Base-by-base conservation (phyloP, 2,113 vertebrate species). In the Gavia stellata region DNA sequence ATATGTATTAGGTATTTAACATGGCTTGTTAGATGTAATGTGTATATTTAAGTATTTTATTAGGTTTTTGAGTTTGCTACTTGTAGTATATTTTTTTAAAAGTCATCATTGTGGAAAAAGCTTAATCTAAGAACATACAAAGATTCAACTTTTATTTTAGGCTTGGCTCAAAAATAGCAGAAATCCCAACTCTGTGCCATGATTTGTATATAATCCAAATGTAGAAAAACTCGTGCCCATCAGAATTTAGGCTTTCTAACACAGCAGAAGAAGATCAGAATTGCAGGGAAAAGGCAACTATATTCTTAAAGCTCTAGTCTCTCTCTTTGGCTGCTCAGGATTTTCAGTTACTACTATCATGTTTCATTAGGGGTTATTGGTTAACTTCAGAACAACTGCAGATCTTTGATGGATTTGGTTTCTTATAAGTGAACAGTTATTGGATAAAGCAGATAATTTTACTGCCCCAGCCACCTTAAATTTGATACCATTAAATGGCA, bases 401-500 rank as follows among this genome's bases (percentile, higher is more conserved):
- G 58, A 29, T 90, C 20, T 20, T 68, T 72, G 61, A 28, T 91
- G 63, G 79, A 86, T 91, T 96, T 94, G 34, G 19, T 96, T 93
- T 96, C 53, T 87, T 87, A 3, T 68, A 78, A 86, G 79, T 88
- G 78, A 88, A 73, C 50, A 88, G 62, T 72, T 97, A 63, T 34
- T 97, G 81, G 83, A 84, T 97, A 94, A 97, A 91, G 68, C 95
- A 95, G 86, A 42, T 93, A 86, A 92, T 95, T 84, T 85, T 89
- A 66, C 86, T 34, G 79, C 97, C 93, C 53, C 59, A 95, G 96
- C 82, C 91, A 88, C 97, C 98, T 98, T 98, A 98, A 98, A 98
- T 98, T 97, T 99, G 97, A 98, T 99, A 97, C 94, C 98, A 98
- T 98, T 99, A 98, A 99, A 99, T 98, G 98, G 98, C 98, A 97